Percentiles rank a stretch among this genome's conserved stretches.
Conservation (phyloP, 2,888 invertebrate genomes). For the Sinodicranocentrus sp. region DNA sequence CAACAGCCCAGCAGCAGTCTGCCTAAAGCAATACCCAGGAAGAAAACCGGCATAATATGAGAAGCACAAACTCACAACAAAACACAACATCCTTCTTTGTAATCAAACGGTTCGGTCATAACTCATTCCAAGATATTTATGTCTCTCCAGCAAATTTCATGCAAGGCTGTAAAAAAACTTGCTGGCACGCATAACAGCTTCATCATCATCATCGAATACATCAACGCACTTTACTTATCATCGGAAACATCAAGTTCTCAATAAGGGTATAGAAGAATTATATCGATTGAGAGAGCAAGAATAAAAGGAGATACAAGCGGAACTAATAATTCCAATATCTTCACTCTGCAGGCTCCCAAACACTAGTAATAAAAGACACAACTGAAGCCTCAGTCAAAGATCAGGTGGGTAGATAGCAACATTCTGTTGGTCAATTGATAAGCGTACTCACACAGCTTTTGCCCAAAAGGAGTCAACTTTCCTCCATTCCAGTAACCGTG, state of each 20-base stretch:
- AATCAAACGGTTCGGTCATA: conserved; percentile 61
- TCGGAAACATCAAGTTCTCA: conserved; percentile 51
- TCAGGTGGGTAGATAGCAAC: not conserved
- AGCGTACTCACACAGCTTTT: too few relatives aligned
- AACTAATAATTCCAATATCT: conserved; percentile 57
- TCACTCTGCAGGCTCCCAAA: conserved; percentile 30
- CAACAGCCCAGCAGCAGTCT: conserved; percentile 58
- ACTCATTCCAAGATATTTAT: conserved; percentile 65
- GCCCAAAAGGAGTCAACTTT: conserved; percentile 8
- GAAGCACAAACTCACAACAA: conserved; percentile 5
- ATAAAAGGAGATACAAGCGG: conserved; percentile 19
- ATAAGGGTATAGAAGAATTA: conserved; percentile 22
- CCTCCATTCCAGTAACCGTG: conserved; percentile 35
- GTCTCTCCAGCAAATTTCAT: conserved; percentile 65
- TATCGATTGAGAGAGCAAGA: conserved; percentile 28
- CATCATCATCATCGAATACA: conserved; percentile 56
- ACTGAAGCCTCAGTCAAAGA: not conserved
- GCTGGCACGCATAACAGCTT: conserved; percentile 66
- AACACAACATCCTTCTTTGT: conserved; percentile 46
- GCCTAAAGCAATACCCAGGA: not conserved
- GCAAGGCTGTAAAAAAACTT: conserved; percentile 53
- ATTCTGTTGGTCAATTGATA: not conserved
- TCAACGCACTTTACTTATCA: conserved; percentile 46
- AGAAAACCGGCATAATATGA: not conserved
- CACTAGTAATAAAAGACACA: not conserved